Conservation (phyloP, 2,113 vertebrate species). For the Pseudois nayaur region DNA sequence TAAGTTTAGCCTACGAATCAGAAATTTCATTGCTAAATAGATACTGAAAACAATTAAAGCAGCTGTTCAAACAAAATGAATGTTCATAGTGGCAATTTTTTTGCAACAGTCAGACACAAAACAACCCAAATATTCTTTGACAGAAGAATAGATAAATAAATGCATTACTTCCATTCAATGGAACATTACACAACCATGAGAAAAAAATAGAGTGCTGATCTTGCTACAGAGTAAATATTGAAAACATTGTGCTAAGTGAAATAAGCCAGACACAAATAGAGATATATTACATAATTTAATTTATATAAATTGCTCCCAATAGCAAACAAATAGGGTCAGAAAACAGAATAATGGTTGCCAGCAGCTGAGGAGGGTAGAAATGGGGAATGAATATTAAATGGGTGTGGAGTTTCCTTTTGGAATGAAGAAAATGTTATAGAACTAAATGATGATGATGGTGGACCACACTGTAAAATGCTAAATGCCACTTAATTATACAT, state of each 20-base stretch:
- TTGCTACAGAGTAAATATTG: not conserved
- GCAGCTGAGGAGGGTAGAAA: rapidly evolving
- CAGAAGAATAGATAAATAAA: not conserved
- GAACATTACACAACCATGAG: not conserved
- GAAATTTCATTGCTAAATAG: not conserved
- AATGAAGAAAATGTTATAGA: not conserved
- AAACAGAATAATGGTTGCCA: not conserved
- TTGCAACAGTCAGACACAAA: not conserved
- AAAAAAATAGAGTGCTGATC: not conserved
- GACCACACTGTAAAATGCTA: not conserved
- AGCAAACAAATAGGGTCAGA: not conserved
- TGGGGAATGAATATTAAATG: not conserved
- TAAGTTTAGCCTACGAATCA: not conserved
- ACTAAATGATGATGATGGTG: not conserved
- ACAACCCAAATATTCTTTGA: not conserved
- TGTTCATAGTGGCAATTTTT: not conserved
- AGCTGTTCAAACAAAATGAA: not conserved
- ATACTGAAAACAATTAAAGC: not conserved
- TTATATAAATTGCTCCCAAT: not conserved
- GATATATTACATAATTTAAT: not conserved
- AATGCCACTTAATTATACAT: not conserved
- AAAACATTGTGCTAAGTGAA: not conserved
- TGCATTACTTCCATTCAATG: not conserved
- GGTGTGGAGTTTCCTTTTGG: not conserved
- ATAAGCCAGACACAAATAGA: not conserved